These are phyloP conservation scores for Hippocampus guttulatus DNA, from an alignment of 2,113 vertebrate genomes.

Conservation along the genomic window DNA sequence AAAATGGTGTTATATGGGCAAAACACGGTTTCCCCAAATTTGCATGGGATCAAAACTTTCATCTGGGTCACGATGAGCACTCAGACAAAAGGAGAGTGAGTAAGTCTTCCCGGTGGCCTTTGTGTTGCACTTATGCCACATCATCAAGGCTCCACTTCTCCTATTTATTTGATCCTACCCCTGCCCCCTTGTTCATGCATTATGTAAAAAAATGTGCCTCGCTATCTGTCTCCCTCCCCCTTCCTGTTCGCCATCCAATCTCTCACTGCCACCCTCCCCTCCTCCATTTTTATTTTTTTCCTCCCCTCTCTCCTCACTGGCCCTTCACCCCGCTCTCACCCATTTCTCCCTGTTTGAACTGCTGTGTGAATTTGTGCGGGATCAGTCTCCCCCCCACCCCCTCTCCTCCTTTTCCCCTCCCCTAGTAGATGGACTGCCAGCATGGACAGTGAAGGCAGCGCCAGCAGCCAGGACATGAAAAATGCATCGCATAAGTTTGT, in stretches of 20 bases:
- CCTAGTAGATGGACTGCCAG: slow-evolving; percentile 62
- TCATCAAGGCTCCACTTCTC: slow-evolving; percentile 69
- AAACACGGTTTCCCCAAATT: slow-evolving; percentile 40
- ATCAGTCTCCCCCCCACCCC: slow-evolving; percentile 33
- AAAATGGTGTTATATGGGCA: slow-evolving; percentile 56
- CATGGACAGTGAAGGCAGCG: slow-evolving; percentile 62
- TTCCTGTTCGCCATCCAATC: slow-evolving; percentile 26
- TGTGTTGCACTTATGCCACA: slow-evolving; percentile 69
- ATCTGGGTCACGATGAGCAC: slow-evolving; percentile 67
- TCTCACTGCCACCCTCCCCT: slow-evolving; percentile 34
- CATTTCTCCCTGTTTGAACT: slow-evolving; percentile 55
- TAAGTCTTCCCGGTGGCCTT: slow-evolving; percentile 68
- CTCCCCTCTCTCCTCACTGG: slow-evolving; percentile 37
- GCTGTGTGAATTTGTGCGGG: slow-evolving; percentile 61
- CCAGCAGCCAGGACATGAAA: slow-evolving; percentile 73
- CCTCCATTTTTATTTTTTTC: slow-evolving; percentile 31
- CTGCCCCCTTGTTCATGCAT: slow-evolving; percentile 65
- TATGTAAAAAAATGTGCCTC: slow-evolving; percentile 62
- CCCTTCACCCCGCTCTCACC: slow-evolving; percentile 61
- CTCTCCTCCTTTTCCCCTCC: neutral
- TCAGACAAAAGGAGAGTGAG: slow-evolving; percentile 69
- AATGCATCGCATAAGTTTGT: slow-evolving; percentile 75
- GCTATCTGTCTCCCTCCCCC: slow-evolving; percentile 57
- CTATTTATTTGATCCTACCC: slow-evolving; percentile 68
- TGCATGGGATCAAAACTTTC: slow-evolving; percentile 63